Conservation (phyloP, 35 echinoderm and acorn worm species). For the Lytechinus pictus region DNA sequence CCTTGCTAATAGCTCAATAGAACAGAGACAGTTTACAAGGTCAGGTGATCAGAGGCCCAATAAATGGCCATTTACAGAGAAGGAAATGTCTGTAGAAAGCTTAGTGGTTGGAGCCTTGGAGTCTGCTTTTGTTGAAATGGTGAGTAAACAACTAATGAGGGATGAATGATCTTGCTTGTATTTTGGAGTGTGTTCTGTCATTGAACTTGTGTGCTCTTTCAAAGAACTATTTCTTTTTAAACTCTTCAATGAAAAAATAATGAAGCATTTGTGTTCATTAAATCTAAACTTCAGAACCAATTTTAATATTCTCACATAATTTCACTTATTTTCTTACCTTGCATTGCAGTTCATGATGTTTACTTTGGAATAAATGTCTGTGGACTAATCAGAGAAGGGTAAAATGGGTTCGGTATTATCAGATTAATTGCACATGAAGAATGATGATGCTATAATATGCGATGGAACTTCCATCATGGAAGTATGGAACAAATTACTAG, state of each 20-base stretch:
- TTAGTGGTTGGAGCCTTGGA: conserved; percentile 89
- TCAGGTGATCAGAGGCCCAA: conserved; percentile 65
- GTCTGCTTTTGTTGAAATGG: conserved; percentile 92
- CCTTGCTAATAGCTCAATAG: conserved; percentile 69
- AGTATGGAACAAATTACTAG: too few relatives aligned
- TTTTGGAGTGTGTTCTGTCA: too few relatives aligned
- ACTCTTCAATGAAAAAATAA: neutral
- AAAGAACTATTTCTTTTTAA: neutral
- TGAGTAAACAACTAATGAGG: neutral
- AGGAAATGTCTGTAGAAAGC: conserved; percentile 90
- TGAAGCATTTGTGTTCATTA: neutral
- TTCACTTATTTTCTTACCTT: neutral
- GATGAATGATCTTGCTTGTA: too few relatives aligned
- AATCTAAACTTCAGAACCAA: neutral
- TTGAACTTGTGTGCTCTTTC: neutral
- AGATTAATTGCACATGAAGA: neutral
- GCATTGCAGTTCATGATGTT: neutral
- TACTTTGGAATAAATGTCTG: neutral
- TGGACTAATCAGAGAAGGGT: neutral
- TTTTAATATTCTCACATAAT: neutral
- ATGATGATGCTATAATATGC: neutral
- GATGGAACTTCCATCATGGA: too few relatives aligned
- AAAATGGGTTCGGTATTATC: neutral
- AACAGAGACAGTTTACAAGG: conserved; percentile 80
- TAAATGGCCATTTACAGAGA: conserved; percentile 87